Base-by-base conservation (phyloP, 2,797 vertebrate species). In the Acanthornis magna region DNA sequence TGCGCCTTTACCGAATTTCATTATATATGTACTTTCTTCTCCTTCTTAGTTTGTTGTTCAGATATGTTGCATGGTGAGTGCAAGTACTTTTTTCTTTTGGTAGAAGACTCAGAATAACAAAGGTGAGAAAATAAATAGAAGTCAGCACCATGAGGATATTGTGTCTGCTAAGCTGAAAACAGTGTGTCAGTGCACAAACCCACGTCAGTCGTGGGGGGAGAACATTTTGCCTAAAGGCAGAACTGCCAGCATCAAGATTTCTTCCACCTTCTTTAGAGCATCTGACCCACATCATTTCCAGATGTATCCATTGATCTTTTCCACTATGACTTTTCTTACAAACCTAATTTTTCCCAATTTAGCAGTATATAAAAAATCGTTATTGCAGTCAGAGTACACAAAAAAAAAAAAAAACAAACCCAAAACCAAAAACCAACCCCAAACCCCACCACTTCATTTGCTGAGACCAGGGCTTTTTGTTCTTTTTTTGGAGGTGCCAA, bases 401-500 rank as follows among this genome's bases (percentile, higher is more conserved):
- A 42, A 57, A 20, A 60, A 42, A 29, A 43, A 47, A 23, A 22
- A 47, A 47, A n/a, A n/a, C n/a, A n/a, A n/a, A n/a, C n/a, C n/a
- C n/a, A n/a, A n/a, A 23, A 23, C 47, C 47, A 47, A 38, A 38
- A 67, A 54, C 16, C n/a, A 19, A 11, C 1, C 10, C n/a, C 26
- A 57, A 77, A 42, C 50, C 20, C 1, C 42, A 4, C 1, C 7
- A 13, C 51, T 87, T 88, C 7, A 22, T 83, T 94, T 96, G 91
- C 91, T 95, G 86, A 93, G 40, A 88, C 71, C 71, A 76, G 67
- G 42, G 18, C 15, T 94, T 96, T 96, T 89, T 88, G 66, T 94
- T 93, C 85, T 95, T 95, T 96, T 96, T 95, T 85, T 93, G 82
- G 92, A 93, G 71, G 74, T 93, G 83, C 85, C 83, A 96, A 91